These are phyloP conservation scores for Cephus spinipes DNA, from an alignment of 2,888 invertebrate genomes.

Conservation along the genomic window DNA sequence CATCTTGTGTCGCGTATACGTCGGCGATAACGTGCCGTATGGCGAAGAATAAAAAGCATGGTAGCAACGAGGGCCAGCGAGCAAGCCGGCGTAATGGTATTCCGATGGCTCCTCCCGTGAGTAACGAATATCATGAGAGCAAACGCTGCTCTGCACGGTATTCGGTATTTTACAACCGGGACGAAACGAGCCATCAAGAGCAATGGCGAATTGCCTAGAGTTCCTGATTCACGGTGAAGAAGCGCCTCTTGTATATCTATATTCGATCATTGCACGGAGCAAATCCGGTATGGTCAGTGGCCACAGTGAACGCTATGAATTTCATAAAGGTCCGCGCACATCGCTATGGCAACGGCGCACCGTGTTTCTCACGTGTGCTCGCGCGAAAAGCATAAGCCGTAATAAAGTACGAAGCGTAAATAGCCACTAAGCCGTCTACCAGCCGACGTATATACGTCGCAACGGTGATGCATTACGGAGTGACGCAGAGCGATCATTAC, in stretches of 20 bases:
- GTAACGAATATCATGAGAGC: background rate
- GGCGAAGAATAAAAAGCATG: background rate
- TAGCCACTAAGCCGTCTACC: background rate
- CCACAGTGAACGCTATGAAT: background rate
- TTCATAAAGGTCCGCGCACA: background rate
- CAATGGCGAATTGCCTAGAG: background rate
- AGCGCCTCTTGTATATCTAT: background rate
- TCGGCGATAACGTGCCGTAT: background rate
- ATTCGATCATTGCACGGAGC: background rate
- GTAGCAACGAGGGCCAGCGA: background rate
- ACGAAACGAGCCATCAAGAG: background rate
- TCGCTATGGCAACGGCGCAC: background rate
- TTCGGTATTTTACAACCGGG: background rate
- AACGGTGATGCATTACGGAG: background rate
- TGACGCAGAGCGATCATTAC: slow-evolving; percentile 5
- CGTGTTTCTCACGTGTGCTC: background rate
- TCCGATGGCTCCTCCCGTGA: background rate
- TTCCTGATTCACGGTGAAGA: background rate
- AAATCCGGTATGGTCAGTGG: background rate
- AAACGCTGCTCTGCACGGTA: background rate
- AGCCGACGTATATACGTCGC: background rate
- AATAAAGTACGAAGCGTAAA: background rate
- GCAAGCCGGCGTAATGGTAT: background rate
- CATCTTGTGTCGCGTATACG: background rate
- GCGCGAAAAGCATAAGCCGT: background rate